Base-by-base conservation (phyloP, 1,140 invertebrate genomes). In the Leucophenga varia region DNA sequence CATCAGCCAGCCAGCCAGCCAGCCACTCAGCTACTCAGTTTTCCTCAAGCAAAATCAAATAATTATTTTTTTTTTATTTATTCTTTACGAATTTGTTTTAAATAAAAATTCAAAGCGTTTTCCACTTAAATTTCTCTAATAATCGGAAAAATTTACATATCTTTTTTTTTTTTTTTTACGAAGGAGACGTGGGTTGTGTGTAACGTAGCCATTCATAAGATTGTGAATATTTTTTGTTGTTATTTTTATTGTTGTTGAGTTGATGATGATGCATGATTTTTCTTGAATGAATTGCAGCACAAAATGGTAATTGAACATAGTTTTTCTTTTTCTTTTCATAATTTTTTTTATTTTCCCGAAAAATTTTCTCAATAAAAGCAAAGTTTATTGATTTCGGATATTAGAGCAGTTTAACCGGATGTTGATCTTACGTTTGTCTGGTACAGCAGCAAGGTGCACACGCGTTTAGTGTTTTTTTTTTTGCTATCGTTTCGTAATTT, bases 41-140 rank as follows among this genome's bases (percentile, higher is more conserved):
- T 25, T 25, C 5, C 22, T 25, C 22, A 5, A 25, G 43, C 52
- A 59, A 55, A 63, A 67, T 63, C 63, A 65, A 65, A 65, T 50
- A 56, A 63, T n/a, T n/a, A 67, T 55, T 59, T 61, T 52, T 37
- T 55, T 59, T 61, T 52, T 37, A 54, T 47, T 56, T 54, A n/a
- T n/a, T n/a, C n/a, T n/a, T n/a, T 14, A 6, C 3, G 35, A 12
- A 61, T 57, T 67, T 65, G 59, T 65, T 65, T 65, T 65, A 43
- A 61, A 65, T 67, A 67, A 65, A 65, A 65, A 65, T 63, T 67
- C 63, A 57, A 65, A 65, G 67, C 63, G 67, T 65, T 65, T 65
- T 65, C 63, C 59, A 67, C 63, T 65, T 65, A 65, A 65, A 63
- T 47, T 63, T 46, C 50, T 67, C 52, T 59, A 61, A 61, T 55